A percentile compares a stretch with the other conserved stretches of the same genome.
phyloP scores from a whole-genome alignment of 2,797 vertebrate genomes.

The Onychomys leucogaster region DNA sequence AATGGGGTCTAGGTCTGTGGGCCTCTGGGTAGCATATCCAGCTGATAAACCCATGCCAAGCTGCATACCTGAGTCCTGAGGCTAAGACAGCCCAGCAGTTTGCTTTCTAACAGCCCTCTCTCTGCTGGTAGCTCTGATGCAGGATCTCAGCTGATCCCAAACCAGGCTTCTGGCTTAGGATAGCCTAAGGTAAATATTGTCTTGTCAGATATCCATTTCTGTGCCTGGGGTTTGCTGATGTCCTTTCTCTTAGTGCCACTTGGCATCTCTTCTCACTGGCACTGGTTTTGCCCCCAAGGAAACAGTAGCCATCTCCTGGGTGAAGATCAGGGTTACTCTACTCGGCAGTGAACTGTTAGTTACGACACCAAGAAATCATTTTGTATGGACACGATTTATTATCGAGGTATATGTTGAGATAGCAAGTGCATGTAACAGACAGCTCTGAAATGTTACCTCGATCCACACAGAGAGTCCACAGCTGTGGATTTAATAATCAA shows the following conservation, averaged over 20 bases:
- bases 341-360: neutral
- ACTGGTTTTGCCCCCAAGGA: neutral
- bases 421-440: rapidly evolving
- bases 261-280: neutral
- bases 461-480: neutral
- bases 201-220: neutral
- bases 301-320: neutral
- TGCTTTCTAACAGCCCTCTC: neutral
- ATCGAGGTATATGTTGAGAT: neutral
- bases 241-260: neutral
- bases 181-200: neutral
- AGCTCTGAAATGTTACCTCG: neutral
- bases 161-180: neutral
- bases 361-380: neutral
- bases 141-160: neutral
- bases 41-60: neutral
- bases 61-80: neutral
- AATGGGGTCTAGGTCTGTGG: neutral
- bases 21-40: neutral
- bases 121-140: neutral
- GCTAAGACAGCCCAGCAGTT: neutral
- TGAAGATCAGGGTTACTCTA: neutral
- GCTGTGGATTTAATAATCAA: neutral
- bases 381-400: neutral
- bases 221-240: neutral